Percentiles rank a stretch among this genome's conserved stretches.
These are phyloP conservation scores for Ceratotherium simum DNA, from an alignment of 2,113 vertebrate species.

Conservation along the genomic window DNA sequence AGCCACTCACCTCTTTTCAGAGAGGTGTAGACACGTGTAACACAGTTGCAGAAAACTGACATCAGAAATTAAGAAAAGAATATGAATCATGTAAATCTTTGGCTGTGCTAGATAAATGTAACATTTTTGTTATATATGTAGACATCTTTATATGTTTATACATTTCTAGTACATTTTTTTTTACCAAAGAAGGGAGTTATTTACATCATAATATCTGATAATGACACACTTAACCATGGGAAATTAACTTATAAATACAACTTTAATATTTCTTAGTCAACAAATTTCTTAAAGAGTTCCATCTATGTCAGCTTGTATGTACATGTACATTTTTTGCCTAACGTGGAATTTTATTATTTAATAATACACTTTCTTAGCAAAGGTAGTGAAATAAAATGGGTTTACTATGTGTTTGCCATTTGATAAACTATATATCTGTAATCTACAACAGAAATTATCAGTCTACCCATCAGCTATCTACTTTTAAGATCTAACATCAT, in stretches of 20 bases:
- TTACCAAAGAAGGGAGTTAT: not conserved
- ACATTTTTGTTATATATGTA: not conserved
- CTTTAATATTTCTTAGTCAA: not conserved
- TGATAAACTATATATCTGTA: not conserved
- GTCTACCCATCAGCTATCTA: not conserved
- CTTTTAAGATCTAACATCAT: not conserved
- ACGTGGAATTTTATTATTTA: constrained; percentile 37
- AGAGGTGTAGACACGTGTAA: not conserved
- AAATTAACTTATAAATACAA: constrained; percentile 27
- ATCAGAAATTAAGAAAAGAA: constrained; percentile 6
- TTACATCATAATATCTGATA: not conserved
- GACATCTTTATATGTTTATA: not conserved
- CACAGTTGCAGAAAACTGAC: not conserved
- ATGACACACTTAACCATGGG: not conserved
- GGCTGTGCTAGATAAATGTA: not conserved
- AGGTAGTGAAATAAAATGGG: not conserved
- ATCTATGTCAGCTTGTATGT: not conserved
- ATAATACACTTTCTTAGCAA: not conserved
- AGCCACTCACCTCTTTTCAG: not conserved
- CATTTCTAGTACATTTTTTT: not conserved
- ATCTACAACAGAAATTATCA: not conserved
- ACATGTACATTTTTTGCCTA: not conserved
- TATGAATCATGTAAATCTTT: not conserved
- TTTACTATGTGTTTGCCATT: not conserved
- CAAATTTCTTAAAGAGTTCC: not conserved